phyloP scores from a whole-genome alignment of 2,113 vertebrate species.

The Rissa tridactyla region DNA sequence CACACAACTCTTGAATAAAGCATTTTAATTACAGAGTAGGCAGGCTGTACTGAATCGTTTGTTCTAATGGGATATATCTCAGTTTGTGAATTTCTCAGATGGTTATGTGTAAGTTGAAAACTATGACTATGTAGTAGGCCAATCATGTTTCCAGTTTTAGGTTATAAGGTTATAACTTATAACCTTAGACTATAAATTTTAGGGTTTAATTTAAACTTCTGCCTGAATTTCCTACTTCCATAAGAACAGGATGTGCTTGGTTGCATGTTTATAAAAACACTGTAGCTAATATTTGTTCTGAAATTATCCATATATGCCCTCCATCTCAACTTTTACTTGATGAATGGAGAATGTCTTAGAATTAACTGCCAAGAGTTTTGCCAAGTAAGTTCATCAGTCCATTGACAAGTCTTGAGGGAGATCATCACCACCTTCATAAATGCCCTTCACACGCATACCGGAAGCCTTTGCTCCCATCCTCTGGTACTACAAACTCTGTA shows the following conservation, averaged over 20 bases:
- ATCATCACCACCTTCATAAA: background rate
- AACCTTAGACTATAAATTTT: background rate
- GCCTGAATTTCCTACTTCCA: background rate
- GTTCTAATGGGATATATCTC: background rate
- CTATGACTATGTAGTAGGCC: background rate
- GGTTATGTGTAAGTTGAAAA: background rate
- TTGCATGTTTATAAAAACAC: background rate
- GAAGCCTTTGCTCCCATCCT: background rate
- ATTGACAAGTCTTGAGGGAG: background rate
- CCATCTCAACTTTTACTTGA: background rate
- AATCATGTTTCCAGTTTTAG: background rate
- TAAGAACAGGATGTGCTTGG: background rate
- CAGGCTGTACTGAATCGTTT: background rate
- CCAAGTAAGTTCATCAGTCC: background rate
- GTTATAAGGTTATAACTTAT: background rate
- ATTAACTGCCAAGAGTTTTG: background rate
- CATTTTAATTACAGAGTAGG: background rate
- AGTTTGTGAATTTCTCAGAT: background rate
- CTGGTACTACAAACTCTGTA: background rate
- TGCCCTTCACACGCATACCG: background rate
- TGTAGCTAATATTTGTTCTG: background rate
- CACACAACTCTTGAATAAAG: background rate
- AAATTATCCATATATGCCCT: background rate
- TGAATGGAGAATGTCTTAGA: background rate
- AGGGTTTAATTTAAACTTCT: background rate